A percentile compares a stretch with the other conserved stretches of the same genome.
Conservation (phyloP, 2,113 vertebrate genomes). For the Labeo catla region DNA sequence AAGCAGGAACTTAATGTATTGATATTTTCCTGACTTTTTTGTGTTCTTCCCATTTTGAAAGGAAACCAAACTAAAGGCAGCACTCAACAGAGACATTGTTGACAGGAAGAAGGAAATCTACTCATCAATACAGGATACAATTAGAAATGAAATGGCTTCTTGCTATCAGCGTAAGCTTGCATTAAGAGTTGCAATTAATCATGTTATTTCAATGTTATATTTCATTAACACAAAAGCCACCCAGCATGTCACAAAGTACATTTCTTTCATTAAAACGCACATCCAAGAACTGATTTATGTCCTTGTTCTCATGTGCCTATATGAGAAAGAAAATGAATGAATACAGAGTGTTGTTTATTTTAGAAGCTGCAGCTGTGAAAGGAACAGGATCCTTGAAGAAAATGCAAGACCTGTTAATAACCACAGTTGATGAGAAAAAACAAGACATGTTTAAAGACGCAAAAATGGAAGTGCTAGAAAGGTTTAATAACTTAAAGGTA, state of each 20-base stretch:
- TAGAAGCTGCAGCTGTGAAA: background rate
- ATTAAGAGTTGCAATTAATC: background rate
- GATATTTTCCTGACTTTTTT: background rate
- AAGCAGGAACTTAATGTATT: background rate
- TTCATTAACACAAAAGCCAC: background rate
- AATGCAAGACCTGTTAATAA: background rate
- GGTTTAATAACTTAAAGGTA: background rate
- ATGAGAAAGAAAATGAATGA: background rate
- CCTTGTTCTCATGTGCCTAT: background rate
- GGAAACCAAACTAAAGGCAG: conserved; percentile 8
- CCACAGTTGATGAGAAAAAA: background rate
- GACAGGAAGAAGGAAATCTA: background rate
- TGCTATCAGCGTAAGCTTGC: background rate
- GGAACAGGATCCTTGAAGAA: background rate
- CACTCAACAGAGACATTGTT: background rate
- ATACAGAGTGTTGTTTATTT: background rate
- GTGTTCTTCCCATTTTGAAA: background rate
- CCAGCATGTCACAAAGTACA: background rate
- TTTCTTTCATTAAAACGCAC: background rate
- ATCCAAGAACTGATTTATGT: background rate
- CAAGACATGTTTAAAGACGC: background rate
- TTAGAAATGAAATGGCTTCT: background rate
- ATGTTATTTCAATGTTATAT: too few relatives aligned
- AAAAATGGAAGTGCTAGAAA: background rate
- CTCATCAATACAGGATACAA: background rate